Evolutionary conservation across 2,888 invertebrate species (phyloP).

Genomic region (Aphrophora alni): DNA sequence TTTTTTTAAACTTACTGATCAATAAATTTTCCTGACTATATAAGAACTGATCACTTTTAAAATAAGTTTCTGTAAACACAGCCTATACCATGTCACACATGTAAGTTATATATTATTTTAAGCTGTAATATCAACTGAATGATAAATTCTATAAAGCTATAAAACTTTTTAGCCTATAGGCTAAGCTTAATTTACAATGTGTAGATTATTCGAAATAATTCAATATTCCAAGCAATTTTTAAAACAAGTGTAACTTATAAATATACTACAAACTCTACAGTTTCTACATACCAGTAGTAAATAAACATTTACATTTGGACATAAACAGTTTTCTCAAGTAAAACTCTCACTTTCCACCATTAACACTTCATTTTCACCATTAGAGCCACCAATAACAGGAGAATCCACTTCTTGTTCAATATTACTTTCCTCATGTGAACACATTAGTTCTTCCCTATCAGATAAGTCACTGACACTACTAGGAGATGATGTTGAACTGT

Average conservation of each 20-base stretch:
- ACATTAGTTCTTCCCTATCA: conserved; percentile 36
- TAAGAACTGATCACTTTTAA: too few relatives aligned
- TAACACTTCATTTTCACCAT: not conserved
- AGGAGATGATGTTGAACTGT: conserved; percentile 62
- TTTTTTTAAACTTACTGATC: too few relatives aligned
- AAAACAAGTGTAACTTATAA: not conserved
- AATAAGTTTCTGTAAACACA: too few relatives aligned
- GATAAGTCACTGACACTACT: conserved; percentile 45
- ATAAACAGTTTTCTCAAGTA: not conserved
- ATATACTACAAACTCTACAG: not conserved
- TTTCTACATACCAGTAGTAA: not conserved
- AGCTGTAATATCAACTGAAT: too few relatives aligned
- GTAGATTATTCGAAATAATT: too few relatives aligned
- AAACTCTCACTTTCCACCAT: not conserved
- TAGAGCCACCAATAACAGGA: not conserved
- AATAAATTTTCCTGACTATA: too few relatives aligned
- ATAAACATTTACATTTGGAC: not conserved
- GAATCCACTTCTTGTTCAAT: not conserved
- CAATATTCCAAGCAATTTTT: not conserved
- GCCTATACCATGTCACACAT: too few relatives aligned
- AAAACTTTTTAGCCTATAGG: too few relatives aligned
- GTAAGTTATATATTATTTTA: too few relatives aligned
- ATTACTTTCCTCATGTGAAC: conserved; percentile 9
- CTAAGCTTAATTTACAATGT: too few relatives aligned
- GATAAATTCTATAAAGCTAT: too few relatives aligned